Evolutionary conservation across 2,888 invertebrate species (phyloP).

Genomic region (Hoplodrina blanda): DNA sequence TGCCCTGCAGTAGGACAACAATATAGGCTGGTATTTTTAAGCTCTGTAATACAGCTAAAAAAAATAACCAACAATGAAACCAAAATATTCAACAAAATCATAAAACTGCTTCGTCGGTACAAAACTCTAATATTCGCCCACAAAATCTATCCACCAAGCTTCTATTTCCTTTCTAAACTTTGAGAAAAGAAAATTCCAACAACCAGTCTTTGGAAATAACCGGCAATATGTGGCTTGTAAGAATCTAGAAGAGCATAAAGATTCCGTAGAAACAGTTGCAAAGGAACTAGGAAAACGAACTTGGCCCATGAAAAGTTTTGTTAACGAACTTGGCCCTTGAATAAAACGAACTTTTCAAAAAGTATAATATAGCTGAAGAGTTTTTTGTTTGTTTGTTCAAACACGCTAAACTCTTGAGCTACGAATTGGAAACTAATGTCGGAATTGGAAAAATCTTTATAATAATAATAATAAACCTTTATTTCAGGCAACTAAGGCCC

Average conservation of each 20-base stretch:
- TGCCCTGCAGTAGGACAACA: too few relatives aligned
- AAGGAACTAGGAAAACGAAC: slow-evolving; percentile 64
- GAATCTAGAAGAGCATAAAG: slow-evolving; percentile 55
- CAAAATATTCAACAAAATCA: slow-evolving; percentile 24
- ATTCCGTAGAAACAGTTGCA: slow-evolving; percentile 69
- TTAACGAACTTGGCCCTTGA: slow-evolving; percentile 70
- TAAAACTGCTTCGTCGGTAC: slow-evolving; percentile 21
- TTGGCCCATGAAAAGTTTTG: slow-evolving; percentile 82
- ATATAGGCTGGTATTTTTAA: too few relatives aligned
- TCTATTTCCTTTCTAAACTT: slow-evolving; percentile 46
- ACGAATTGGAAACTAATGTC: too few relatives aligned
- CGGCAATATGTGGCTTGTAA: slow-evolving; percentile 50
- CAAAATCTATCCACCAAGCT: slow-evolving; percentile 21
- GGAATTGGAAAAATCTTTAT: too few relatives aligned
- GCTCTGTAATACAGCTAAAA: background rate
- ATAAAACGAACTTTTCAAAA: slow-evolving; percentile 63
- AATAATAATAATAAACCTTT: too few relatives aligned
- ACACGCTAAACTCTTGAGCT: too few relatives aligned
- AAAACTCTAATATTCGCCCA: slow-evolving; percentile 3
- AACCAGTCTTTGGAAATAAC: slow-evolving; percentile 43
- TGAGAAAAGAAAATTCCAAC: slow-evolving; percentile 46
- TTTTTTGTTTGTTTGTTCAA: too few relatives aligned
- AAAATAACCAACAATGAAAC: background rate
- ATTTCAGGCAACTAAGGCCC: too few relatives aligned
- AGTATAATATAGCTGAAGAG: background rate